Evolutionary conservation across 2,797 vertebrate genomes (phyloP).

Genomic region (Melanotaenia maccullochi): DNA sequence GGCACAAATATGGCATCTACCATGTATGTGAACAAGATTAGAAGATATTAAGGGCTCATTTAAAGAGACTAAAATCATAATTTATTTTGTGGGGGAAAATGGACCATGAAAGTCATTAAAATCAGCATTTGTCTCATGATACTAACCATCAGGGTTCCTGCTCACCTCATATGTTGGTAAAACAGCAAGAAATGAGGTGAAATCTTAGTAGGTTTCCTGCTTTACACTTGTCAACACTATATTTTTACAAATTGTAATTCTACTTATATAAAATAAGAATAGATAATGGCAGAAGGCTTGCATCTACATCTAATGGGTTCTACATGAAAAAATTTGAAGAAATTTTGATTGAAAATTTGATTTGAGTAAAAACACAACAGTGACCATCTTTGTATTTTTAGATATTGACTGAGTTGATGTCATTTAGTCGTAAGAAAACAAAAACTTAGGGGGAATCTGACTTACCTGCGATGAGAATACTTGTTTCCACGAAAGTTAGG

Average conservation of each 20-base stretch:
- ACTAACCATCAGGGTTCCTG: background rate
- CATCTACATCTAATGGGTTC: too few species aligned
- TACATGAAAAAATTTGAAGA: too few species aligned
- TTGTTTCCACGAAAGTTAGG: constrained; percentile 98
- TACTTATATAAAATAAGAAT: background rate
- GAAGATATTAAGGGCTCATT: too few species aligned
- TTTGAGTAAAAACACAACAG: too few species aligned
- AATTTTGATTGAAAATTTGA: too few species aligned
- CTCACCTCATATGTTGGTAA: background rate
- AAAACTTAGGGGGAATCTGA: background rate
- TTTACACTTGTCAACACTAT: background rate
- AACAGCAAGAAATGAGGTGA: background rate
- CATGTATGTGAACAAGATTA: too few species aligned
- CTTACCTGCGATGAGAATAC: constrained; percentile 89
- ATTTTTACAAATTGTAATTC: background rate
- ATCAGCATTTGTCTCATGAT: background rate
- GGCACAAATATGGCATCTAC: too few species aligned
- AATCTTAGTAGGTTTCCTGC: background rate
- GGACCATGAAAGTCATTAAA: too few species aligned
- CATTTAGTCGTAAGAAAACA: background rate
- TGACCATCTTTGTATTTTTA: too few species aligned
- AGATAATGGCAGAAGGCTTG: background rate
- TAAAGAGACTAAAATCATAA: too few species aligned
- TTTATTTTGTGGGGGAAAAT: too few species aligned
- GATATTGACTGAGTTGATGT: background rate